Percentiles rank a stretch among this genome's conserved stretches.
These are phyloP conservation scores for Glaucomys volans DNA, from an alignment of 2,113 vertebrate species.

Conservation along the genomic window DNA sequence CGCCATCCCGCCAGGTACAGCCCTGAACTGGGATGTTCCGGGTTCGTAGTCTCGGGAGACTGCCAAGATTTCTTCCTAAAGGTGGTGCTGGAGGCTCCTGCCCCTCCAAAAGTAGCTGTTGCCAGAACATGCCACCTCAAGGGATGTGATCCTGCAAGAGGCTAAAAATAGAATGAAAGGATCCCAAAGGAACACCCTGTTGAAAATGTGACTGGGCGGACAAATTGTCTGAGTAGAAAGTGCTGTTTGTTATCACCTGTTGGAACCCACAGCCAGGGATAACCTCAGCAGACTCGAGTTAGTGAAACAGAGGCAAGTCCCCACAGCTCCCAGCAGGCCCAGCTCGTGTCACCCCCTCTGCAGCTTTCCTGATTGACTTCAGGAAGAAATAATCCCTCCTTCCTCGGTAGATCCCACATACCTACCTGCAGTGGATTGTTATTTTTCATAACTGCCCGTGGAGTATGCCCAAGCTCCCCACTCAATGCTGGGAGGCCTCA, in stretches of 20 bases:
- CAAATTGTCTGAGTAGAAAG: neutral
- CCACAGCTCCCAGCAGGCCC: neutral
- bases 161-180: slow-evolving; percentile 63
- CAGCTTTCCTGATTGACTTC: slow-evolving; percentile 25
- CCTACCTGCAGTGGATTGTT: neutral
- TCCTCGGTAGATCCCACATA: neutral
- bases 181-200: slow-evolving; percentile 35
- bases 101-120: neutral
- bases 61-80: neutral
- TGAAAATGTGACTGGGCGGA: slow-evolving; percentile 41
- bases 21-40: neutral
- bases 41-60: too few species aligned
- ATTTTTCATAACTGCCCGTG: slow-evolving; percentile 35
- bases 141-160: neutral
- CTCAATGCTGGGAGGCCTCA: neutral
- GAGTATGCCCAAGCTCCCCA: neutral
- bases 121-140: slow-evolving; percentile 9
- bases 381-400: neutral
- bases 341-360: too few species aligned
- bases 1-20: too few species aligned
- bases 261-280: neutral
- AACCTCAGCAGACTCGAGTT: neutral
- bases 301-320: neutral
- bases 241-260: neutral
- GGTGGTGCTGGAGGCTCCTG: neutral